A percentile compares a stretch with the other conserved stretches of the same genome.
phyloP scores from a whole-genome alignment of 1,140 invertebrate genomes.

The Drosophila mojavensis region DNA sequence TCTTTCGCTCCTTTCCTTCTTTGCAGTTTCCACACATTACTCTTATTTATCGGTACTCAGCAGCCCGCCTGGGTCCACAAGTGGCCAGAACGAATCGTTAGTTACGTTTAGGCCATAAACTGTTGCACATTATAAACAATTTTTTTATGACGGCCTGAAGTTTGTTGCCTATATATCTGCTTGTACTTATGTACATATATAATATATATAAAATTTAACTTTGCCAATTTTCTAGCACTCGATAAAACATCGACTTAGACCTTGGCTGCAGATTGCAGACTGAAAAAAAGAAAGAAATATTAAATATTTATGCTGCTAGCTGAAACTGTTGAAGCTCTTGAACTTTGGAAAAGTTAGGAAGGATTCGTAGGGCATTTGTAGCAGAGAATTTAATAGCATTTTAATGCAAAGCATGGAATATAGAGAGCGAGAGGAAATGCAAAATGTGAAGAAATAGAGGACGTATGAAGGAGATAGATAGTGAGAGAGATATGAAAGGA shows the following conservation, averaged over 20 bases:
- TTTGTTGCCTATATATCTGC: neutral
- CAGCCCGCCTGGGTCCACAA: constrained; percentile 31
- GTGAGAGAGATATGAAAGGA: no score
- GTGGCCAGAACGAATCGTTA: constrained; percentile 26
- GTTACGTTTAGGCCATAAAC: constrained; percentile 35
- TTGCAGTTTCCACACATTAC: constrained; percentile 59
- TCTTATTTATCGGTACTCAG: constrained; percentile 66
- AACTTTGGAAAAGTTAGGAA: neutral
- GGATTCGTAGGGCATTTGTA: no score
- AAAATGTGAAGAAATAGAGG: no score
- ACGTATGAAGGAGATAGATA: no score
- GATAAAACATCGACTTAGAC: neutral
- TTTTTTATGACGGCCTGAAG: constrained; percentile 17
- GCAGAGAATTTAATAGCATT: no score
- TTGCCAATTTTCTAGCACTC: constrained; percentile 1
- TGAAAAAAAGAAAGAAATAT: neutral
- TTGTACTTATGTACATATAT: neutral
- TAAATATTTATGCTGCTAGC: neutral
- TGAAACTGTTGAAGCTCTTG: neutral
- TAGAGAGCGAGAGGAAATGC: no score
- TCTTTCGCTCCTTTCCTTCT: neutral
- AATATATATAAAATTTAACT: neutral
- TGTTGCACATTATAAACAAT: constrained; percentile 46
- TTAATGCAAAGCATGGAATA: no score
- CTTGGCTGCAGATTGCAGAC: neutral